Base-by-base conservation (phyloP, 2,113 vertebrate species). In the Neofelis nebulosa region DNA sequence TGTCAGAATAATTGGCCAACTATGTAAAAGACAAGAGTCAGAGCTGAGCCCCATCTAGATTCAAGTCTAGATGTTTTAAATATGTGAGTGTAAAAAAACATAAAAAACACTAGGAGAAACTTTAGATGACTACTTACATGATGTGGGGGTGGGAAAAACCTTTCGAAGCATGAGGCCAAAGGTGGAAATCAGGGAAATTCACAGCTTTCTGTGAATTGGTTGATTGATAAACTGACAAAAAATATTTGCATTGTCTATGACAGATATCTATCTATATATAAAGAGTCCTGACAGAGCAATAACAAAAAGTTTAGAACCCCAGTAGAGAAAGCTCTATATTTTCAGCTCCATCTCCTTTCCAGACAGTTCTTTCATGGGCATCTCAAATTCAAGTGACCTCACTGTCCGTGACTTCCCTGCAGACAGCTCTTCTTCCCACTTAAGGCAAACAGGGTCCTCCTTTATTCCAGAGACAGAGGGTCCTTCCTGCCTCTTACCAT, bases 41-140 rank as follows among this genome's bases (percentile, higher is more conserved):
- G 83, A 90, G 57, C 95, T 80, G 76, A 33, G 48, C 66, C 68
- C 55, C 38, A 4, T 79, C 52, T 78, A 84, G n/a, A 94, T 85
- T 79, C 41, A 81, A 96, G 78, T 76, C 96, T 95, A 19, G 52
- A 18, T 57, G 66, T 91, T 94, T 95, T 82, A 86, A 93, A 86
- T 96, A 82, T 91, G 61, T 89, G 88, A 25, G 19, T 94, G 21
- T 50, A 74, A 91, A 91, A 57, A 87, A 36, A 55, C 38, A n/a
- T 86, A 68, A 71, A 96, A 96, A 97, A 83, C 65, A 93, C 57
- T 7, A 57, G 69, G 83, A 61, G 38, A 83, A 94, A 61, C 74
- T 87, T 90, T 71, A 69, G 48, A 63, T 88, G 69, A n/a, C 4
- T 89, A 48, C 57, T 98, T 93, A 85, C 45, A 52, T 87, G 69